These are phyloP conservation scores for Chaenogobius annularis DNA, from an alignment of 2,113 vertebrate species.

Conservation along the genomic window DNA sequence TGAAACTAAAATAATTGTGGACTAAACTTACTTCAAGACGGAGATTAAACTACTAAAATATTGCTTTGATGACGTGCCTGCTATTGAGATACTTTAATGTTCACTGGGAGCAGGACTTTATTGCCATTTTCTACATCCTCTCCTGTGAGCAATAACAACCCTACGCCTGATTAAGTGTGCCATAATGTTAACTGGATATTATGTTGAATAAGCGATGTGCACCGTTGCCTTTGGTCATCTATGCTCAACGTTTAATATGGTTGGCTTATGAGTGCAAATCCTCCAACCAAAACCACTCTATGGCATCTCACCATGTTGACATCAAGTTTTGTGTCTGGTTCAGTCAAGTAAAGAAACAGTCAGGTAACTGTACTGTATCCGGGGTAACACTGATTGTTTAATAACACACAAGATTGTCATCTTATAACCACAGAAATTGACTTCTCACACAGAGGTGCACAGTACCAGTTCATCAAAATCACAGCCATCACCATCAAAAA, in stretches of 20 bases:
- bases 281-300: constrained; percentile 56
- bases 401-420: constrained; percentile 48
- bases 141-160: constrained; percentile 69
- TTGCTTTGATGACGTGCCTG: constrained; percentile 60
- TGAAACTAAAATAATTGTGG: constrained; percentile 63
- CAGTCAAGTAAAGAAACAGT: too few species aligned
- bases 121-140: constrained; percentile 69
- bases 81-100: constrained; percentile 64
- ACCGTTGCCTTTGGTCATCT: constrained; percentile 45
- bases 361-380: constrained; percentile 71
- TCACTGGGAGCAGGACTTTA: constrained; percentile 61
- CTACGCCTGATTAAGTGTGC: constrained; percentile 54
- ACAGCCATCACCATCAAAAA: neutral
- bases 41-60: constrained; percentile 67
- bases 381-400: constrained; percentile 68
- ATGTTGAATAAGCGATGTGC: constrained; percentile 52
- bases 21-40: constrained; percentile 69
- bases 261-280: constrained; percentile 50
- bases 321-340: constrained; percentile 63
- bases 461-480: neutral
- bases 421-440: constrained; percentile 28
- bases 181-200: constrained; percentile 71
- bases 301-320: constrained; percentile 67
- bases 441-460: constrained; percentile 32
- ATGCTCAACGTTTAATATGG: constrained; percentile 68